These are phyloP conservation scores for Indicator maculatus DNA, from an alignment of 2,113 vertebrate genomes.

Conservation along the genomic window DNA sequence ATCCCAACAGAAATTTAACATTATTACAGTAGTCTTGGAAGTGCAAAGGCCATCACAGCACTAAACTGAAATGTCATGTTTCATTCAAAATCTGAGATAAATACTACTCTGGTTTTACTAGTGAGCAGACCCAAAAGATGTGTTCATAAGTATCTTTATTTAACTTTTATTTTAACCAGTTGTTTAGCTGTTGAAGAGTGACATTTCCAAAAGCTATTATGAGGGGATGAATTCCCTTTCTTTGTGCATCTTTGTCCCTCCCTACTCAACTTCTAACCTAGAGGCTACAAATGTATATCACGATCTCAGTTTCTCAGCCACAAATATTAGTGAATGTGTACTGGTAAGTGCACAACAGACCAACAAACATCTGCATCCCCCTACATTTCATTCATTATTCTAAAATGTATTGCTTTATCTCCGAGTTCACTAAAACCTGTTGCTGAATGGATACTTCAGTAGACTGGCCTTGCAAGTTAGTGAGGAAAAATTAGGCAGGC, in stretches of 20 bases:
- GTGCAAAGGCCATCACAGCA: background rate
- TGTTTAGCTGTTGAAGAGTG: background rate
- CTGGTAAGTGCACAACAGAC: background rate
- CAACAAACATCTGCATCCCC: background rate
- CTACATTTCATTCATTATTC: background rate
- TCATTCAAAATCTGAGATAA: background rate
- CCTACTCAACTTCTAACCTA: background rate
- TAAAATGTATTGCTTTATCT: background rate
- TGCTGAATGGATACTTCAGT: background rate
- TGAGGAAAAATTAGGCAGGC: background rate
- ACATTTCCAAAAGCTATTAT: background rate
- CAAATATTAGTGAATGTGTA: fast-evolving
- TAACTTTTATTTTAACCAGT: background rate
- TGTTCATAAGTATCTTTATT: background rate
- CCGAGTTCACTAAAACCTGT: background rate
- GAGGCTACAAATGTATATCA: background rate
- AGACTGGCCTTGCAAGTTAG: background rate
- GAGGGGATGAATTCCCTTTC: background rate
- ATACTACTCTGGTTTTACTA: background rate
- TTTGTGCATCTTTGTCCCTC: background rate
- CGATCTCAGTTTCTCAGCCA: background rate
- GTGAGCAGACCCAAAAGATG: background rate
- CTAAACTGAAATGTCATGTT: background rate
- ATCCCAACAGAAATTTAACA: background rate
- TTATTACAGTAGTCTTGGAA: fast-evolving